Base-by-base conservation (phyloP, 2,113 vertebrate species). In the Petrocephalus microphthalmus region DNA sequence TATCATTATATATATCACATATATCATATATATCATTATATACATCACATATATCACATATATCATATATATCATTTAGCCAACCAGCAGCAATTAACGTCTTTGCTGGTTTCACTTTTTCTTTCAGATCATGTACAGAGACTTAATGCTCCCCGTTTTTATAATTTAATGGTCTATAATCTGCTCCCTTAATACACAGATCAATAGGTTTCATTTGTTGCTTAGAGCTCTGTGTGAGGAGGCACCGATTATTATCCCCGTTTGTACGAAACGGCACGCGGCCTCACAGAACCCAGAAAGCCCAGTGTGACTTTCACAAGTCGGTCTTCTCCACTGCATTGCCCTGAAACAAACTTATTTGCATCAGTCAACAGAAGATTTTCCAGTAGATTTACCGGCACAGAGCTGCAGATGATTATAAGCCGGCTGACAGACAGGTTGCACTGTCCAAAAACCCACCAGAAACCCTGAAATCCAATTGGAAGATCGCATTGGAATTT, bases 171-270 rank as follows among this genome's bases (percentile, higher is more conserved):
- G 49, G 74, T 87, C 52, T 33, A 37, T 74, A 74, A 74, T 87
- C 37, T 82, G 74, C 51, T 92, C 91, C 93, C 90, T 92, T 93
- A 91, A 90, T 90, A 90, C 17, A 42, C 51, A 85, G 86, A 95
- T 95, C 94, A 93, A 94, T 94, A 93, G 84, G 84, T 90, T 88
- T 93, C 92, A 29, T 88, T 86, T 89, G 85, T 89, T 91, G 91
- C 87, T 92, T 91, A 91, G 82, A 94, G 93, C 90, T 84, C 45
- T 84, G 90, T 89, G 91, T 90, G n/a, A 49, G 52, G 13, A 33
- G 78, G 4, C 17, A 13, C 11, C 52, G 60, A 87, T 10, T 7
- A 78, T 78, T 78, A 78, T 42, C 71, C 2, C 5, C 33, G 19
- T 42, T 78, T 78, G 71, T 33, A 15, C 42, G 13, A 78, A 42